phyloP scores from a whole-genome alignment of 2,113 vertebrate genomes.

The Cathartes aura region DNA sequence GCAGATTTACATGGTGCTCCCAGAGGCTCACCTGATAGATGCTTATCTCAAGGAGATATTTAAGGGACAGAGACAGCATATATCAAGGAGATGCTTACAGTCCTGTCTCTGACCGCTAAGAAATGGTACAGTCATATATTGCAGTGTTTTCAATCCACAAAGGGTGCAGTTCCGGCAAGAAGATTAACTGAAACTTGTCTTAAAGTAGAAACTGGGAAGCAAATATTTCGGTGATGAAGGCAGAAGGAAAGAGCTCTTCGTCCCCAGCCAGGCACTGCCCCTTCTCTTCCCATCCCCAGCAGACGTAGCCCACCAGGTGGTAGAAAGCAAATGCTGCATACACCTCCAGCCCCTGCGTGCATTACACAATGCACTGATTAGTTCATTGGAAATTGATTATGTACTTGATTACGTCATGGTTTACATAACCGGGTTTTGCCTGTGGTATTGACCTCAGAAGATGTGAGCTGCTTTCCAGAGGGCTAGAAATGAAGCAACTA shows the following conservation, averaged over 20 bases:
- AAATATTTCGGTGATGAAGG: not conserved
- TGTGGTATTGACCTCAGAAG: not conserved
- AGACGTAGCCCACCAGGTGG: rapidly evolving
- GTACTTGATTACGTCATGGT: not conserved
- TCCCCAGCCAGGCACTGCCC: not conserved
- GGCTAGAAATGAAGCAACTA: not conserved
- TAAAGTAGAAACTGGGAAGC: not conserved
- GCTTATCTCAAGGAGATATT: not conserved
- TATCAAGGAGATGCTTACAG: not conserved
- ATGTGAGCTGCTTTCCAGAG: not conserved
- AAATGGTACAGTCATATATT: not conserved
- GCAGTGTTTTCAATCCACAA: not conserved
- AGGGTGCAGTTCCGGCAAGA: not conserved
- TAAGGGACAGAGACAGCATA: not conserved
- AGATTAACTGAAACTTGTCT: not conserved
- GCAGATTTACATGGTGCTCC: not conserved
- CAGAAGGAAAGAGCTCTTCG: not conserved
- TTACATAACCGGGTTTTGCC: not conserved
- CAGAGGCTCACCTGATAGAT: not conserved
- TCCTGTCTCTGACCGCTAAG: not conserved
- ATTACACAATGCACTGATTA: not conserved
- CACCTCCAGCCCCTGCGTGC: too few relatives aligned
- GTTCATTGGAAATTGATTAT: not conserved
- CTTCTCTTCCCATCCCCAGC: not conserved
- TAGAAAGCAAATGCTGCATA: not conserved